These are phyloP conservation scores for Sanderia malayensis DNA, from an alignment of 30 jellyfish, hydroid and myxozoan species.

Conservation along the genomic window DNA sequence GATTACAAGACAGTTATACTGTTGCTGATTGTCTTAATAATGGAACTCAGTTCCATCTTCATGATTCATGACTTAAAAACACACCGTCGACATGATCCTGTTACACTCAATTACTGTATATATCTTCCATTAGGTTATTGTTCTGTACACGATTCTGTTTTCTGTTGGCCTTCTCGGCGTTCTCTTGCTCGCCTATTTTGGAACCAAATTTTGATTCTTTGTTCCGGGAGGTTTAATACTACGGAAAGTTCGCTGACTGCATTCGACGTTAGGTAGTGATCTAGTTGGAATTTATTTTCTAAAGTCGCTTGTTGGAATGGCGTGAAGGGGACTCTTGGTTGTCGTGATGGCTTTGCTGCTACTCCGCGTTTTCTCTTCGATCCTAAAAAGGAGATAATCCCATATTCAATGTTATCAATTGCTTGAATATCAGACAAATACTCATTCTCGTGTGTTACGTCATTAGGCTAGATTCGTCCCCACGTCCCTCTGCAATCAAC, in stretches of 20 bases:
- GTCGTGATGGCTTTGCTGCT: conserved; percentile 63
- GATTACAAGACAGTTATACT: no score
- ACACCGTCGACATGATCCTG: no score
- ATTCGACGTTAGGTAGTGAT: conserved; percentile 59
- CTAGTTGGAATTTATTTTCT: conserved; percentile 55
- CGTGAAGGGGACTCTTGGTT: conserved; percentile 82
- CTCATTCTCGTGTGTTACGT: not conserved
- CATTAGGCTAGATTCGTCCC: not conserved
- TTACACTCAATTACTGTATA: no score
- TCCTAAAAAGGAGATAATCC: conserved; percentile 59
- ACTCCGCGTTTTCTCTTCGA: conserved; percentile 50
- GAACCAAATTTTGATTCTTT: conserved; percentile 82
- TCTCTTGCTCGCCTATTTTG: conserved; percentile 89
- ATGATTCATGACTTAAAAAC: no score
- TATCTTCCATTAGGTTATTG: no score
- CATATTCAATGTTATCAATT: not conserved
- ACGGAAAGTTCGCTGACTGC: conserved; percentile 57
- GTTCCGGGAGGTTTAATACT: conserved; percentile 55
- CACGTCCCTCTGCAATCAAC: not conserved
- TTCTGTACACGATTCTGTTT: conserved; percentile 21
- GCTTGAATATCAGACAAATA: not conserved
- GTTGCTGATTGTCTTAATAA: no score
- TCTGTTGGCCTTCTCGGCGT: conserved; percentile 59
- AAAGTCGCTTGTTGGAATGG: conserved; percentile 70
- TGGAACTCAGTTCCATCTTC: no score